Percentiles rank a stretch among this genome's conserved stretches.
Conservation (phyloP, 2,797 vertebrate species). For the Brachyrhaphis roseni region DNA sequence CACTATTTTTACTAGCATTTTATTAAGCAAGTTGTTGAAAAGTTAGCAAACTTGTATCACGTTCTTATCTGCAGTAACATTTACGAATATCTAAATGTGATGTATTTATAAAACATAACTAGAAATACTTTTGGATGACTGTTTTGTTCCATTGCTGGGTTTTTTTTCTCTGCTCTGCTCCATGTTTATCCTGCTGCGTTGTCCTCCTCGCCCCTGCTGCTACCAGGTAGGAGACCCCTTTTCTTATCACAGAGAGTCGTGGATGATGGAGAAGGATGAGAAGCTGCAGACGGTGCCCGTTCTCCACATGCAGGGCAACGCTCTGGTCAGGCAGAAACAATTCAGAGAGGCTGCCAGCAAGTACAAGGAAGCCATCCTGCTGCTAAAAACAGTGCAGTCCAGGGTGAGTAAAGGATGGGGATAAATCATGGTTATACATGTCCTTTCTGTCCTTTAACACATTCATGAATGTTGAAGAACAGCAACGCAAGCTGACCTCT, state of each 20-base stretch:
- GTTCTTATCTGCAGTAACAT: neutral
- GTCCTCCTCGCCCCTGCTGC: conserved; percentile 14
- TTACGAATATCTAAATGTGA: neutral
- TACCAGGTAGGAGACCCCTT: conserved; percentile 86
- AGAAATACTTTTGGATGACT: neutral
- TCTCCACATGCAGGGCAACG: conserved; percentile 87
- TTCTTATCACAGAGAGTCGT: conserved; percentile 87
- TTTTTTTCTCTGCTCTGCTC: neutral
- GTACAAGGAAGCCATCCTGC: conserved; percentile 90
- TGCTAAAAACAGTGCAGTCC: conserved; percentile 87
- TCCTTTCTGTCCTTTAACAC: conserved; percentile 14
- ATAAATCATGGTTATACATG: neutral
- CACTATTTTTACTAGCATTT: neutral
- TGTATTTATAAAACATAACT: neutral
- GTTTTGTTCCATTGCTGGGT: neutral
- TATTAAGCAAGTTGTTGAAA: neutral
- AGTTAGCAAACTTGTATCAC: no score
- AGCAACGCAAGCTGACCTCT: no score
- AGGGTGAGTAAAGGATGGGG: conserved; percentile 78
- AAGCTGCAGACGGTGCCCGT: conserved; percentile 83
- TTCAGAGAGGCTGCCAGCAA: conserved; percentile 82
- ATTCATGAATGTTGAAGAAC: conserved; percentile 22
- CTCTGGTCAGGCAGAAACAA: conserved; percentile 81
- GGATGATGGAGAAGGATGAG: conserved; percentile 92
- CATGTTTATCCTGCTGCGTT: neutral